Percentiles rank a stretch among this genome's conserved stretches.
Conservation (phyloP, 1,140 invertebrate genomes). For the Drosophila athabasca region DNA sequence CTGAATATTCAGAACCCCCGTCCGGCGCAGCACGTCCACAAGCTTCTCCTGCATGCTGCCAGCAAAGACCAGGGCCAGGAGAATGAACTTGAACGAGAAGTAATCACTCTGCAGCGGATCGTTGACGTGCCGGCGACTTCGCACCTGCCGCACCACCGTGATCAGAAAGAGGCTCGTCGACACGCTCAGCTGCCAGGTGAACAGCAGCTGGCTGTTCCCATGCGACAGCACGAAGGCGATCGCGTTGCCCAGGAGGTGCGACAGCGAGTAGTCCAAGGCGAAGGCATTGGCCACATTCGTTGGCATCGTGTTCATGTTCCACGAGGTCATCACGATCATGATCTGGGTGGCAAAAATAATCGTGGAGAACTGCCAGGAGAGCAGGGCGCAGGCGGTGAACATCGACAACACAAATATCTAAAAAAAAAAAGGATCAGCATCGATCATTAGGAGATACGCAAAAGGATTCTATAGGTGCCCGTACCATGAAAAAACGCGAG, state of each 20-base stretch:
- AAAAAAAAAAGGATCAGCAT: background rate
- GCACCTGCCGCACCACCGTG: conserved; percentile 50
- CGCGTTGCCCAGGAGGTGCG: conserved; percentile 67
- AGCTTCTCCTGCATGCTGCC: conserved; percentile 67
- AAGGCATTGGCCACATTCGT: conserved; percentile 57
- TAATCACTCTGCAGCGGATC: conserved; percentile 50
- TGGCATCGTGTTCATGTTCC: conserved; percentile 52
- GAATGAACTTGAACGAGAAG: conserved; percentile 68
- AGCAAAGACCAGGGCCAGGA: conserved; percentile 61
- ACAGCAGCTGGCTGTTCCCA: conserved; percentile 69
- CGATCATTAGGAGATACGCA: background rate
- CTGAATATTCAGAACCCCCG: conserved; percentile 45
- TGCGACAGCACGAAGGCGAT: conserved; percentile 74
- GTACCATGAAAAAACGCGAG: conserved; percentile 67
- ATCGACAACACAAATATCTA: conserved; percentile 72
- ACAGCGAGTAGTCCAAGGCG: conserved; percentile 69
- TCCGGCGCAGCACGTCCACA: conserved; percentile 56
- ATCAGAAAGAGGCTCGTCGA: conserved; percentile 66
- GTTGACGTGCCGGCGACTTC: conserved; percentile 29
- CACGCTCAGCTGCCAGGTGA: conserved; percentile 68
- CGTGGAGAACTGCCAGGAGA: conserved; percentile 81
- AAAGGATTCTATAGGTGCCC: too few species aligned
- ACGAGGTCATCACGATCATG: conserved; percentile 68
- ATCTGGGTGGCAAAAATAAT: conserved; percentile 78
- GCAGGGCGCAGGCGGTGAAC: conserved; percentile 66